phyloP scores from a whole-genome alignment of 2,113 vertebrate species.

The Podarcis cretensis region DNA sequence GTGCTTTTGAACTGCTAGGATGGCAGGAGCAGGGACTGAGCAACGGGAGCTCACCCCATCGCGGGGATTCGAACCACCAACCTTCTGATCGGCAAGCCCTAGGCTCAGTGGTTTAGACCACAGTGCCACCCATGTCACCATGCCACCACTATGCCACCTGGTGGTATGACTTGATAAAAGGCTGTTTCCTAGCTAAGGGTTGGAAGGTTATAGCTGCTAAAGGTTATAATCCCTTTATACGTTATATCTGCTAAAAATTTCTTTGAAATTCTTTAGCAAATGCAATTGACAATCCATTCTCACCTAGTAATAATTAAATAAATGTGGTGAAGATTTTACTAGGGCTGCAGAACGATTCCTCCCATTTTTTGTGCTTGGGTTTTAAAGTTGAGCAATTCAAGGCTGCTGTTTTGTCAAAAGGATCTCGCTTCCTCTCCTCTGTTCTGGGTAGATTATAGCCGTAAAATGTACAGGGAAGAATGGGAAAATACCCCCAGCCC shows the following conservation, averaged over 20 bases:
- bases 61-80: too few relatives aligned
- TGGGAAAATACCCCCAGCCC: conserved; percentile 31
- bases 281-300: neutral
- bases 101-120: too few relatives aligned
- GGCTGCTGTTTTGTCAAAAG: neutral
- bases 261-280: neutral
- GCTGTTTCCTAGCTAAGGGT: neutral
- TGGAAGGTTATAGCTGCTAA: neutral
- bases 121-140: too few relatives aligned
- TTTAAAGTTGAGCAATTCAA: fast-evolving
- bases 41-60: too few relatives aligned
- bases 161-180: neutral
- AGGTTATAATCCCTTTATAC: neutral
- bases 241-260: too few relatives aligned
- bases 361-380: neutral
- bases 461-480: neutral
- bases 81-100: too few relatives aligned
- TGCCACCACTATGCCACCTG: too few relatives aligned
- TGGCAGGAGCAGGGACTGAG: too few relatives aligned
- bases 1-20: too few relatives aligned
- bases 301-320: neutral
- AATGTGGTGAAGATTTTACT: neutral
- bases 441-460: conserved; percentile 46
- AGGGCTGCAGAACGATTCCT: neutral
- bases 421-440: conserved; percentile 14